Evolutionary conservation across 2,113 vertebrate genomes (phyloP).

Genomic region (Oncorhynchus masou): DNA sequence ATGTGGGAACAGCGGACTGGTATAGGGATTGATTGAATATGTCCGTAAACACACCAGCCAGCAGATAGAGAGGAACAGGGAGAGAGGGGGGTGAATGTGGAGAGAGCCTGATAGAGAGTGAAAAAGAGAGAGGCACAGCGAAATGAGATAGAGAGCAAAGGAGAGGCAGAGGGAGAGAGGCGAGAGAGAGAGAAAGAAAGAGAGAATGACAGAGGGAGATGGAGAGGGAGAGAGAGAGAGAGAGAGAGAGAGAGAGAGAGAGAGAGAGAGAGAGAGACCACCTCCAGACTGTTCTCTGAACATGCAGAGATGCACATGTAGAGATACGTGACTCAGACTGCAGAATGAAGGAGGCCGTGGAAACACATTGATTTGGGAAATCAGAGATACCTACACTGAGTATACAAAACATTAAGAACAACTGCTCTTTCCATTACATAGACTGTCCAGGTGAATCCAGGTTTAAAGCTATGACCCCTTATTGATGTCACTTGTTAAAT

Average conservation of each 20-base stretch:
- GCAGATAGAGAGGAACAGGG: conserved; percentile 5
- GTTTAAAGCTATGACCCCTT: too few relatives aligned
- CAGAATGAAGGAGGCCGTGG: conserved; percentile 27
- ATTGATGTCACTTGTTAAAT: too few relatives aligned
- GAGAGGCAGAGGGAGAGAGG: conserved; percentile 18
- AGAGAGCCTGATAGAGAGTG: not conserved
- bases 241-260: not conserved
- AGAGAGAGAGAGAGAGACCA: conserved; percentile 17
- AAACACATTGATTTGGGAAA: conserved; percentile 24
- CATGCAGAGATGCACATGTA: conserved; percentile 39
- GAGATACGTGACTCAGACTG: conserved; percentile 33
- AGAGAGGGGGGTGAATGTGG: conserved; percentile 1
- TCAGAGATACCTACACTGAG: conserved; percentile 16
- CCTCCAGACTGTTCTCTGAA: conserved; percentile 23
- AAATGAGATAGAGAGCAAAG: conserved; percentile 1
- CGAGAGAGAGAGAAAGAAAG: not conserved
- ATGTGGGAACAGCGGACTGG: too few relatives aligned
- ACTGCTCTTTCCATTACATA: too few relatives aligned
- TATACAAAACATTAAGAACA: too few relatives aligned
- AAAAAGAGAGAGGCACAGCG: conserved; percentile 18
- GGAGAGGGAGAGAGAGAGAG: conserved; percentile 8
- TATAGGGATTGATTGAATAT: too few relatives aligned
- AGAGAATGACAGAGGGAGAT: not conserved
- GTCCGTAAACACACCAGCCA: too few relatives aligned
- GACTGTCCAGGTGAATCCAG: too few relatives aligned